Evolutionary conservation across 2,113 vertebrate genomes (phyloP).

Genomic region (Misgurnus anguillicaudatus): DNA sequence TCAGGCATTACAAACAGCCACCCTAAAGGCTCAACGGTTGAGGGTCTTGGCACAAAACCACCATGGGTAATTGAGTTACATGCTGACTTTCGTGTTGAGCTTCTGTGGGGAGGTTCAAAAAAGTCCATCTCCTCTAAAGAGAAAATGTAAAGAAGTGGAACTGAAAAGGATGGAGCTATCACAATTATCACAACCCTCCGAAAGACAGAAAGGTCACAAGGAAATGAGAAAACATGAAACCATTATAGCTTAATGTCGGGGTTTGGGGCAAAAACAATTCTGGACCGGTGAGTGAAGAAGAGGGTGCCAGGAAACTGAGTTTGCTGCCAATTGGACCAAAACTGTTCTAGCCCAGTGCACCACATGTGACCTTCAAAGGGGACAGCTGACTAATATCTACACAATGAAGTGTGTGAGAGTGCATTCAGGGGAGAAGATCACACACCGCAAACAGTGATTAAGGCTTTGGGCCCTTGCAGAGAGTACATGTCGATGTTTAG

Average conservation of each 20-base stretch:
- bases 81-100: not conserved
- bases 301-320: conserved; percentile 5
- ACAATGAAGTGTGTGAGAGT: not conserved
- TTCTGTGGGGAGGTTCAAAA: not conserved
- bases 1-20: not conserved
- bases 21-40: not conserved
- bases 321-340: conserved; percentile 17
- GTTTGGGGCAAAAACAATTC: not conserved
- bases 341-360: conserved; percentile 25
- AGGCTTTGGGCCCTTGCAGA: not conserved
- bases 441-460: conserved; percentile 7
- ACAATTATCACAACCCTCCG: not conserved
- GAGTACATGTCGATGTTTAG: conserved; percentile 1
- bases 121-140: too few relatives aligned
- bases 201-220: not conserved
- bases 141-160: too few relatives aligned
- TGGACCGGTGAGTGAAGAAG: not conserved
- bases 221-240: not conserved
- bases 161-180: not conserved
- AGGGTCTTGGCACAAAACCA: not conserved
- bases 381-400: conserved; percentile 48
- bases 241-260: not conserved
- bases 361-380: conserved; percentile 29
- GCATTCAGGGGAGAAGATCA: conserved; percentile 1
- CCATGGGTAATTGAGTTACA: not conserved